Conservation (phyloP, 2,797 vertebrate species). For the Liparis tanakae region DNA sequence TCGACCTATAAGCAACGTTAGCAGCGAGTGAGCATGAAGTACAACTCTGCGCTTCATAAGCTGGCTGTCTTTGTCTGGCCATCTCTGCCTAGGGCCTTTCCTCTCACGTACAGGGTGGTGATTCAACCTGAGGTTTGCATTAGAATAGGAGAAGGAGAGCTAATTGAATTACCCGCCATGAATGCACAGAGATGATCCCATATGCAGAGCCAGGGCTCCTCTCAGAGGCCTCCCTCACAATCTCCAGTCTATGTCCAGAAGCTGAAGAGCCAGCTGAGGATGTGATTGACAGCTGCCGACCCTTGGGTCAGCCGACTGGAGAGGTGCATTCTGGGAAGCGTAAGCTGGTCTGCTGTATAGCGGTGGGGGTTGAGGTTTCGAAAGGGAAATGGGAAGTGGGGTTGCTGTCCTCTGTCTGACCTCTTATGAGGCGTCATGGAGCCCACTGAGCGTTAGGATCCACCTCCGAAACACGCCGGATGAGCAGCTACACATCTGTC, state of each 20-base stretch:
- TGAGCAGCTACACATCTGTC: conserved; percentile 36
- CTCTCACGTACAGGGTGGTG: conserved; percentile 75
- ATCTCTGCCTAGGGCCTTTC: conserved; percentile 72
- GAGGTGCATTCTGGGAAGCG: conserved; percentile 83
- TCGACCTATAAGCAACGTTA: conserved; percentile 41
- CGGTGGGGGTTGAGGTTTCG: conserved; percentile 45
- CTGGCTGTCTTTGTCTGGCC: conserved; percentile 71
- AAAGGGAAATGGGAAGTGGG: conserved; percentile 67
- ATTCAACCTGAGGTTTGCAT: conserved; percentile 87
- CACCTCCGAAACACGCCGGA: conserved; percentile 44
- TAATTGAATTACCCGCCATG: conserved; percentile 87
- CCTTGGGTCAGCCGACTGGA: conserved; percentile 75
- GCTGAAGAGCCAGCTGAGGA: conserved; percentile 75
- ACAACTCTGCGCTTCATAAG: conserved; percentile 62
- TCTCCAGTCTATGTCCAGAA: conserved; percentile 77
- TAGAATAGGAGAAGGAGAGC: conserved; percentile 84
- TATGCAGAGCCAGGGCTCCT: conserved; percentile 76
- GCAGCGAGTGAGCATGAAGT: conserved; percentile 54
- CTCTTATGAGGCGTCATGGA: conserved; percentile 59
- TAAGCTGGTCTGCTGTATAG: conserved; percentile 42
- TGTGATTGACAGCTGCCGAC: conserved; percentile 85
- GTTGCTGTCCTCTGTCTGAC: conserved; percentile 81
- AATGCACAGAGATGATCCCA: conserved; percentile 87
- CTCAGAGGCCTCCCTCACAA: conserved; percentile 81
- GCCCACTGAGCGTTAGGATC: conserved; percentile 53